phyloP scores from a whole-genome alignment of 2,797 vertebrate genomes.

The Hapalemur alaotrensis region DNA sequence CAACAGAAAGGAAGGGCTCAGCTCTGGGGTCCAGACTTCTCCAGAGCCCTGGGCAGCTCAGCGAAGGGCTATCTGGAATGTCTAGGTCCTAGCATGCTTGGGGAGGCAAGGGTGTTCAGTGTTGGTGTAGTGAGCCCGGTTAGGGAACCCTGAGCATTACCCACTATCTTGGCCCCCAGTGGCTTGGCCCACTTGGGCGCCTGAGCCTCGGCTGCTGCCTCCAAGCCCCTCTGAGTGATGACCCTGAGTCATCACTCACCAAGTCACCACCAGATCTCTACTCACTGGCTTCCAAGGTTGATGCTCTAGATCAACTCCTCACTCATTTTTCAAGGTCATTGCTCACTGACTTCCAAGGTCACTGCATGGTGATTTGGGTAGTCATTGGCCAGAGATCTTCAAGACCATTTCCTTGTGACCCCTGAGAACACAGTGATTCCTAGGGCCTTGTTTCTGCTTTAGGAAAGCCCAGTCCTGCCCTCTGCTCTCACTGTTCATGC shows the following conservation, averaged over 20 bases:
- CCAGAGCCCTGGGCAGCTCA: background rate
- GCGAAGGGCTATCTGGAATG: background rate
- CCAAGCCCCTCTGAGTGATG: background rate
- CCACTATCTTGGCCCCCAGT: background rate
- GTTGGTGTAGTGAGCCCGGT: background rate
- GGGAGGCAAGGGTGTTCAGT: background rate
- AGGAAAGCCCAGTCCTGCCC: background rate
- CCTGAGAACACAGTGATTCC: background rate
- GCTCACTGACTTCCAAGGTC: background rate
- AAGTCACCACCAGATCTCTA: background rate
- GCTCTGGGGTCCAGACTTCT: background rate
- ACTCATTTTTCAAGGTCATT: slow-evolving; percentile 25
- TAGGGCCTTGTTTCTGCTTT: background rate
- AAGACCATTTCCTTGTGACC: background rate
- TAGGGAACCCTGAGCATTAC: background rate
- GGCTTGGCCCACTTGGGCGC: background rate
- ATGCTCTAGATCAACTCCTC: background rate
- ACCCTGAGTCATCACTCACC: background rate
- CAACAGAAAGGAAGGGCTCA: background rate
- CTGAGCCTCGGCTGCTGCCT: background rate
- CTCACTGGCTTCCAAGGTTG: background rate
- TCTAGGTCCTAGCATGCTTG: background rate
- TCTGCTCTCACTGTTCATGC: background rate
- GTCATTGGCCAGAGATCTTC: background rate
- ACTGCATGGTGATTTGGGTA: background rate